Evolutionary conservation across 1,140 invertebrate genomes (phyloP).

Genomic region (Papilio glaucus): DNA sequence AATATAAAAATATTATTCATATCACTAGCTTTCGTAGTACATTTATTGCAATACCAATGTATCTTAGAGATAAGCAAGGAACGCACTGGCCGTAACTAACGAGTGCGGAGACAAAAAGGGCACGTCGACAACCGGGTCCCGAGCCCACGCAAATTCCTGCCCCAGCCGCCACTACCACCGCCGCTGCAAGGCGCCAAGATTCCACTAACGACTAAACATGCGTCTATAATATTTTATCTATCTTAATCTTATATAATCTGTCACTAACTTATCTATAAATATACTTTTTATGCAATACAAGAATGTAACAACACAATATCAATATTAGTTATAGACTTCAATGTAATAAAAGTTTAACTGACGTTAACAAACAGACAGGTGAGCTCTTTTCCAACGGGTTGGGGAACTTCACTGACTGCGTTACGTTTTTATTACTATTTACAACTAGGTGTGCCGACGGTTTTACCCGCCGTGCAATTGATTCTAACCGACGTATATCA

Average conservation of each 20-base stretch:
- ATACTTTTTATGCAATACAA: not conserved
- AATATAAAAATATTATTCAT: not conserved
- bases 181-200: slow-evolving; percentile 24
- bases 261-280: not conserved
- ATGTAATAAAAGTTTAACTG: no score
- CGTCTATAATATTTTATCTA: slow-evolving; percentile 10
- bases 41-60: slow-evolving; percentile 19
- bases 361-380: no score
- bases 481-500: no score
- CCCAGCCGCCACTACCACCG: not conserved
- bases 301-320: not conserved
- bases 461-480: no score
- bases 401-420: no score
- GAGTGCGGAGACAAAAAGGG: slow-evolving; percentile 23
- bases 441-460: no score
- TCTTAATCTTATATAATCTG: not conserved
- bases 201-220: not conserved
- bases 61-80: slow-evolving; percentile 7
- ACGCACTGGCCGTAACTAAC: slow-evolving; percentile 10
- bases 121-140: not conserved
- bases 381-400: no score
- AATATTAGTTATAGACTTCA: not conserved
- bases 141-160: slow-evolving; percentile 31
- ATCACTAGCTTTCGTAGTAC: not conserved
- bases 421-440: no score